These are phyloP conservation scores for Eupithecia subfuscata DNA, from an alignment of 2,888 invertebrate genomes.

Conservation along the genomic window DNA sequence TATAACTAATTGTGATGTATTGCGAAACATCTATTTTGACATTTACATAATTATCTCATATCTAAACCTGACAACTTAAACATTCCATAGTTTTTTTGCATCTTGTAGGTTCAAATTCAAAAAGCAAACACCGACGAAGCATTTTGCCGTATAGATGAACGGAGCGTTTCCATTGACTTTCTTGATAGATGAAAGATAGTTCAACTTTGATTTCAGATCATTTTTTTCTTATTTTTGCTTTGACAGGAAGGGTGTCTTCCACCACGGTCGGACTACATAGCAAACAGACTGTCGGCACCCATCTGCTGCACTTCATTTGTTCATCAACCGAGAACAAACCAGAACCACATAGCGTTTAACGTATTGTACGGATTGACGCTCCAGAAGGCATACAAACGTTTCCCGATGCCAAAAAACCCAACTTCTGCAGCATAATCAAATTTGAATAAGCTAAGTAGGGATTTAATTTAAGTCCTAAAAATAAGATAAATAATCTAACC, in stretches of 20 bases:
- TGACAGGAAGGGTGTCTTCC: neutral
- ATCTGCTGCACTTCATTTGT: neutral
- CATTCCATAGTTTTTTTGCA: too few relatives aligned
- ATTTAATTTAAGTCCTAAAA: neutral
- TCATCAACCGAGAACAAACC: neutral
- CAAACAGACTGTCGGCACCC: neutral
- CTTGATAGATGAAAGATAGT: neutral
- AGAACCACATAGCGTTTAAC: neutral
- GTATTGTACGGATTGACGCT: neutral
- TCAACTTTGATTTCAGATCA: neutral
- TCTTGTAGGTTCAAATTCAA: neutral
- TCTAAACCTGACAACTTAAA: too few relatives aligned
- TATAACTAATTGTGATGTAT: neutral
- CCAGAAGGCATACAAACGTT: too few relatives aligned
- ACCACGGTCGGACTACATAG: neutral
- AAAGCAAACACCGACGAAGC: neutral
- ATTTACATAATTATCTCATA: neutral
- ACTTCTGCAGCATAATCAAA: neutral
- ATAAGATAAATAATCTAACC: neutral
- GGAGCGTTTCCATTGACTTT: neutral
- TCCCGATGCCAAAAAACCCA: neutral
- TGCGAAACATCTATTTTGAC: neutral
- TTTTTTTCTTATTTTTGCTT: neutral
- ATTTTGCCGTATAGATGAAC: neutral
- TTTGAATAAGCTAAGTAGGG: neutral